A percentile compares a stretch with the other conserved stretches of the same genome.
Conservation (phyloP, 2,113 vertebrate species). For the Pterocles burchelli region DNA sequence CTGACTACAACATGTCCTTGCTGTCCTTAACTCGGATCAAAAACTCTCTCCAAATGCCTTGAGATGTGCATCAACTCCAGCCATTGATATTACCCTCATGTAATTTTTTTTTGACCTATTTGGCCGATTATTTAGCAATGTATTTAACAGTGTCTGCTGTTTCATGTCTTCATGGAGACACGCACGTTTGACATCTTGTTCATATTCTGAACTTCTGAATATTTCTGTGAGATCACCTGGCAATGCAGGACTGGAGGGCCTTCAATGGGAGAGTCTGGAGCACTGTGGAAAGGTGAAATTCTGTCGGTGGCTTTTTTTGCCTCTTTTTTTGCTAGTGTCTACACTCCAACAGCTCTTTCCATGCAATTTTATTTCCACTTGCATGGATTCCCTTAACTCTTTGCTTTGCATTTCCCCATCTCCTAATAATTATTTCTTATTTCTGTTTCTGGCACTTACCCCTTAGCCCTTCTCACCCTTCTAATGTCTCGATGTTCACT, state of each 20-base stretch:
- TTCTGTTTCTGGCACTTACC: not conserved
- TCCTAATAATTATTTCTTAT: not conserved
- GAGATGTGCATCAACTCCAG: not conserved
- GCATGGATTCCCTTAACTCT: not conserved
- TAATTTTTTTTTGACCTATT: not conserved
- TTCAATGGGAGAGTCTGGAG: not conserved
- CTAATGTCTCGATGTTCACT: not conserved
- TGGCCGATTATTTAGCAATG: not conserved
- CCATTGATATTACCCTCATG: not conserved
- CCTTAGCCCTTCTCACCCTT: not conserved
- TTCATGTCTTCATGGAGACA: not conserved
- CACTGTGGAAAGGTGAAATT: not conserved
- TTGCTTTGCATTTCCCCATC: not conserved
- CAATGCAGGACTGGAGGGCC: not conserved
- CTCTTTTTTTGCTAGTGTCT: not conserved
- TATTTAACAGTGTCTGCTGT: not conserved
- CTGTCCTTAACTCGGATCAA: not conserved
- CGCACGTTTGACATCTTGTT: not conserved
- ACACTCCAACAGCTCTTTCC: not conserved
- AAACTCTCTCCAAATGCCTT: not conserved
- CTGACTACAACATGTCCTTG: not conserved
- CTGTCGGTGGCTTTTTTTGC: not conserved
- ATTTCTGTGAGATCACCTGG: not conserved
- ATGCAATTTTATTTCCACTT: not conserved
- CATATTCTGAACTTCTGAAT: not conserved